Percentiles rank a stretch among this genome's conserved stretches.
These are phyloP conservation scores for Bathynomus jamesi DNA, from an alignment of 1,140 invertebrate genomes.

Conservation along the genomic window DNA sequence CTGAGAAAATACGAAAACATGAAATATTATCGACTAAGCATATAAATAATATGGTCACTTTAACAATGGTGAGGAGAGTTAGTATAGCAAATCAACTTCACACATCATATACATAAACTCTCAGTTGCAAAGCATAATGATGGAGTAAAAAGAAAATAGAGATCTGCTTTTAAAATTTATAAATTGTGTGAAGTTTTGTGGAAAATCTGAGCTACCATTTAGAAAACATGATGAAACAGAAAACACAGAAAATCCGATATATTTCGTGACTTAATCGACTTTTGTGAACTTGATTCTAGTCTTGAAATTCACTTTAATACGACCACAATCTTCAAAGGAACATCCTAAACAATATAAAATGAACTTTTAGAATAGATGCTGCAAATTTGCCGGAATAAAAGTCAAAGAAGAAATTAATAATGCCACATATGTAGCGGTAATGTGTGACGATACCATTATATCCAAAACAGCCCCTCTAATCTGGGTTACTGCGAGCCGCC, in stretches of 20 bases:
- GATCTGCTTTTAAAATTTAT: conserved; percentile 31
- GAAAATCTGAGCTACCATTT: conserved; percentile 18
- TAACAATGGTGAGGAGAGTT: conserved; percentile 6
- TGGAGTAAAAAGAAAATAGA: conserved; percentile 24
- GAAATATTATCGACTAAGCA: conserved; percentile 23
- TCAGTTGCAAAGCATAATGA: conserved; percentile 14
- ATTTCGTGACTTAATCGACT: neutral
- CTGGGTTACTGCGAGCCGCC: no score
- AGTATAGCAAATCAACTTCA: conserved; percentile 8
- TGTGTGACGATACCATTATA: neutral
- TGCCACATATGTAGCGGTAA: neutral
- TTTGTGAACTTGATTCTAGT: conserved; percentile 7
- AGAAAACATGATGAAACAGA: neutral
- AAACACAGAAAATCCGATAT: neutral
- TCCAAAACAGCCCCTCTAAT: no score
- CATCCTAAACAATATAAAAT: conserved; percentile 41
- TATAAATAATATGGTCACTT: conserved; percentile 26
- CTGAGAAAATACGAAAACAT: conserved; percentile 23
- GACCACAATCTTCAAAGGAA: conserved; percentile 39
- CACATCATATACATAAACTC: neutral
- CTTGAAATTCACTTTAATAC: conserved; percentile 7
- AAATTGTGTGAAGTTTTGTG: conserved; percentile 37
- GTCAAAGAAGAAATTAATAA: conserved; percentile 21
- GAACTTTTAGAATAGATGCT: conserved; percentile 45
- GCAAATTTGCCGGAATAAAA: conserved; percentile 15